Evolutionary conservation across 2,113 vertebrate species (phyloP).

Genomic region (Cercopithecus mona): DNA sequence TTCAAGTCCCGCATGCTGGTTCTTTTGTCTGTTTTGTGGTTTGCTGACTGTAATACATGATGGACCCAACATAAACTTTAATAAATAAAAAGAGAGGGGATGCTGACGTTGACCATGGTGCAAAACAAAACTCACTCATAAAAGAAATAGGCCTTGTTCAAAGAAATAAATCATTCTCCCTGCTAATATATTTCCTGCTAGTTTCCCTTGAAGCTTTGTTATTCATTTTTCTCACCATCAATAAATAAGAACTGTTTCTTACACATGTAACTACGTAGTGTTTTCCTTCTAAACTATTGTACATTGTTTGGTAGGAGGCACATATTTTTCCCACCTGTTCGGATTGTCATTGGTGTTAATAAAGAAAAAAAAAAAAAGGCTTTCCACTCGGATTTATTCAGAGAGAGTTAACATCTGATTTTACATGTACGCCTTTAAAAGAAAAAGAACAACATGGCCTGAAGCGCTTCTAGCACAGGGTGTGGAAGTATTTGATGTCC

Average conservation of each 20-base stretch:
- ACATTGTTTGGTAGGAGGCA: conserved; percentile 60
- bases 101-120: neutral
- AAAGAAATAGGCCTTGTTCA: conserved; percentile 65
- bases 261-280: conserved; percentile 76
- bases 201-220: conserved; percentile 66
- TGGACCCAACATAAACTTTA: neutral
- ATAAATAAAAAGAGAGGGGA: neutral
- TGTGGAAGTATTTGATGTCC: conserved; percentile 77
- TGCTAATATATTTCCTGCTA: conserved; percentile 53
- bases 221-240: conserved; percentile 72
- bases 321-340: conserved; percentile 78
- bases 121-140: conserved; percentile 65
- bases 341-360: conserved; percentile 76
- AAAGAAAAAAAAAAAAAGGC: conserved; percentile 51
- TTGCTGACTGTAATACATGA: neutral
- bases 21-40: neutral
- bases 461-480: conserved; percentile 72
- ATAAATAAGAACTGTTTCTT: conserved; percentile 73
- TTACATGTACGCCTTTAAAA: conserved; percentile 79
- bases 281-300: conserved; percentile 71
- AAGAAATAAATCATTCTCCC: conserved; percentile 68
- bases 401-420: conserved; percentile 83
- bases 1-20: neutral
- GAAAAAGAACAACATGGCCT: conserved; percentile 72
- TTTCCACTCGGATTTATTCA: conserved; percentile 77